A percentile compares a stretch with the other conserved stretches of the same genome.
Conservation (phyloP, 2,797 vertebrate species). For the Paguma larvata region DNA sequence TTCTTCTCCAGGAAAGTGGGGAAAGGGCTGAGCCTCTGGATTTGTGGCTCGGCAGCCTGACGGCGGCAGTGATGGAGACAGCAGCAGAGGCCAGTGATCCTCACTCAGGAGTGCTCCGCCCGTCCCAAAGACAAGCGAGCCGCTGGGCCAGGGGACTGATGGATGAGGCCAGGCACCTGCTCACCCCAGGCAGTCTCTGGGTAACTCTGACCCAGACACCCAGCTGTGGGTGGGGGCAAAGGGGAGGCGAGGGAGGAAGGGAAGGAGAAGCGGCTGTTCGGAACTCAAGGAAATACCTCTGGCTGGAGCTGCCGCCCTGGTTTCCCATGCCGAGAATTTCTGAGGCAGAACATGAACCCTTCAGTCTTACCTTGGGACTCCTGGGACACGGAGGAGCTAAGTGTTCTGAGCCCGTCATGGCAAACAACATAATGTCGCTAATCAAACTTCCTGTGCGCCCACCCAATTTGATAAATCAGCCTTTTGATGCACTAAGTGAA, state of each 20-base stretch:
- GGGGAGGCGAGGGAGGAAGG: not conserved
- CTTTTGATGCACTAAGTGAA: slow-evolving; percentile 81
- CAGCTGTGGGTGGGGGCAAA: not conserved
- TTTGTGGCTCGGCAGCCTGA: not conserved
- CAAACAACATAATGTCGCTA: slow-evolving; percentile 78
- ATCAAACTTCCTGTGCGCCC: slow-evolving; percentile 81
- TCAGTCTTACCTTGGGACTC: slow-evolving; percentile 58
- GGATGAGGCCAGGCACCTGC: too few relatives aligned
- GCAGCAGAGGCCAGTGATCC: not conserved
- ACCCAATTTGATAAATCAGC: slow-evolving; percentile 80
- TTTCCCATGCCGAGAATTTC: slow-evolving; percentile 9
- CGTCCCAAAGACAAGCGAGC: not conserved
- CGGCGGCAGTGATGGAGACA: too few relatives aligned
- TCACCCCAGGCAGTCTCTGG: not conserved
- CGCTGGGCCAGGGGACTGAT: not conserved
- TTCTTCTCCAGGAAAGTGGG: not conserved
- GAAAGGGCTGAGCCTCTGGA: not conserved
- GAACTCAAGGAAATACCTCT: not conserved
- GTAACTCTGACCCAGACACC: not conserved
- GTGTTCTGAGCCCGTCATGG: slow-evolving; percentile 61
- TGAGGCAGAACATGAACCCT: slow-evolving; percentile 43
- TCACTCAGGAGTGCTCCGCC: not conserved
- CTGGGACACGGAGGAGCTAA: slow-evolving; percentile 74
- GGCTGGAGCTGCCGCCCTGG: not conserved
- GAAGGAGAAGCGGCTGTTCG: rapidly evolving